Evolutionary conservation across 2,888 invertebrate genomes (phyloP), one percentile per base, ranked within the genome.

Genomic region (Rhogogaster chlorosoma): DNA sequence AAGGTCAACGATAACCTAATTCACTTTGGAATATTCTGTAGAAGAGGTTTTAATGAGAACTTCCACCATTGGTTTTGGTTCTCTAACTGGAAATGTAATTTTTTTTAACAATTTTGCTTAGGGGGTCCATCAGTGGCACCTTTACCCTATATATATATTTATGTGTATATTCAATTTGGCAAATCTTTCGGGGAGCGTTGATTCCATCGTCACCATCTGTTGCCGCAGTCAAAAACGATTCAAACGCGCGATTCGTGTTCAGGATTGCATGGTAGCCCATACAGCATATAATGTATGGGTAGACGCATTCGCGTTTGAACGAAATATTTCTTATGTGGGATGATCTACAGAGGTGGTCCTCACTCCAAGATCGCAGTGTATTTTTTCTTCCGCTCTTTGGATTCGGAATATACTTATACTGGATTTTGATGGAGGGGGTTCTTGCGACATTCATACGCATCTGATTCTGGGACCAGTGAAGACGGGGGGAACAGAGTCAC

Each of bases 101-200:
- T n/a, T n/a, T n/a, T n/a, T n/a, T n/a, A n/a, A n/a, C n/a, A n/a
- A n/a, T n/a, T n/a, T n/a, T n/a, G n/a, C n/a, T n/a, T n/a, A n/a
- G n/a, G n/a, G n/a, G n/a, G n/a, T n/a, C n/a, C n/a, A n/a, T n/a
- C n/a, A n/a, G n/a, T n/a, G n/a, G n/a, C n/a, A n/a, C n/a, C n/a
- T n/a, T n/a, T n/a, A n/a, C n/a, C n/a, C n/a, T 38, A 6, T 12
- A 42, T 42, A 12, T 42, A 42, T 36, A 36, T 36, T 36, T 36
- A 42, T 42, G n/a, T 42, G 12, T 67, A 67, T 29, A 70, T 70
- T 15, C 70, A 36, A 36, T 18, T 29, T 36, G 70, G 70, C 70
- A 29, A 70, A 70, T 70, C 70, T 70, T 70, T 70, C 32, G 36
- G n/a, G 32, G 36, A 15, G 29, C 70, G 70, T 70, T 32, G 26